Evolutionary conservation across 2,113 vertebrate species (phyloP).

Genomic region (Microcebus jonahi): DNA sequence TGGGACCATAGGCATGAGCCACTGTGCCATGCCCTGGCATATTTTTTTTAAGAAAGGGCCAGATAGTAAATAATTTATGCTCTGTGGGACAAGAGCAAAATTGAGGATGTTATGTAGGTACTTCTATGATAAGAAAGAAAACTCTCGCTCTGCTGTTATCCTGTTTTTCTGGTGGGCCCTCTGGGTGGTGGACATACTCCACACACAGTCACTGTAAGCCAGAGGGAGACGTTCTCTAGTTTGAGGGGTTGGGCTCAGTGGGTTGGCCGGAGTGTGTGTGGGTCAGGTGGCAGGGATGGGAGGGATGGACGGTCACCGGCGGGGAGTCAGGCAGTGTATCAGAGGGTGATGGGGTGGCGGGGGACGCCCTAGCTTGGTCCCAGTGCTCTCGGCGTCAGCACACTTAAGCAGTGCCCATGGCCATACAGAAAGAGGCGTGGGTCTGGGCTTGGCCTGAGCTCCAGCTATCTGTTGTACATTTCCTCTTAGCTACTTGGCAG

Average conservation of each 20-base stretch:
- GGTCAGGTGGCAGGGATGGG: neutral
- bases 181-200: neutral
- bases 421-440: neutral
- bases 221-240: neutral
- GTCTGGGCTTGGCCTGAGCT: neutral
- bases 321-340: too few relatives aligned
- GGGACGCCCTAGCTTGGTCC: neutral
- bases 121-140: neutral
- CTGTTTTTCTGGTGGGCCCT: neutral
- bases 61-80: neutral
- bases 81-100: neutral
- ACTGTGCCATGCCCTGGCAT: too few relatives aligned
- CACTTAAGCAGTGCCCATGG: fast-evolving
- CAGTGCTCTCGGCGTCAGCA: neutral
- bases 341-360: neutral
- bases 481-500: neutral
- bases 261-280: neutral
- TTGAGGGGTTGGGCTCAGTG: fast-evolving
- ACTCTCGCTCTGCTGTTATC: fast-evolving
- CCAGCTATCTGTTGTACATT: neutral
- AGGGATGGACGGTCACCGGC: neutral
- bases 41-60: neutral
- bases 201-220: neutral
- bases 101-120: neutral
- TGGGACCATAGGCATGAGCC: too few relatives aligned